Conservation (phyloP, 2,888 invertebrate genomes). For the Prosopocoilus inquinatus region DNA sequence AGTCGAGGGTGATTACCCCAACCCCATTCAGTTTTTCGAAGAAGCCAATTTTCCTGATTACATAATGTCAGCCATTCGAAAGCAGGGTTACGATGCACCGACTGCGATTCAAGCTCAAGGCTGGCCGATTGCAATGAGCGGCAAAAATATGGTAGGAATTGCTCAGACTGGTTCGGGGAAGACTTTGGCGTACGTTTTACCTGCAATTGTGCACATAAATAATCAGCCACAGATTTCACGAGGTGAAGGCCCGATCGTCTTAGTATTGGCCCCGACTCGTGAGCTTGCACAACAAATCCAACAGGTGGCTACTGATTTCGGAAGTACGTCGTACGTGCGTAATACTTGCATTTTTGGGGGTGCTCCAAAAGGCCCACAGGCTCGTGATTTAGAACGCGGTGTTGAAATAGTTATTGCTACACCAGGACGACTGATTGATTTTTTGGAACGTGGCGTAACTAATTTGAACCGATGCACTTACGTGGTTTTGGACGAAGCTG, state of each 20-base stretch:
- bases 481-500: constrained; percentile 75
- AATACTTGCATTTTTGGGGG: constrained; percentile 97
- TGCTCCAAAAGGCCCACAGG: constrained; percentile 93
- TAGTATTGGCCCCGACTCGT: constrained; percentile 86
- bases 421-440: constrained; percentile 93
- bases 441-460: constrained; percentile 69
- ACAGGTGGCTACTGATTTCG: constrained; percentile 90
- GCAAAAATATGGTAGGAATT: constrained; percentile 91
- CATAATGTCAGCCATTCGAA: constrained; percentile 75
- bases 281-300: constrained; percentile 78
- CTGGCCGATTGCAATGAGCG: constrained; percentile 93
- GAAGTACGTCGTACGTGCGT: constrained; percentile 79
- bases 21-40: constrained; percentile 84
- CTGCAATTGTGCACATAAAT: constrained; percentile 93
- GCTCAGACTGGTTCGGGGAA: constrained; percentile 96
- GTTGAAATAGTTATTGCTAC: constrained; percentile 96
- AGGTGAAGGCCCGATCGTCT: constrained; percentile 90
- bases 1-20: constrained; percentile 81
- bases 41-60: constrained; percentile 86
- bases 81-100: constrained; percentile 82
- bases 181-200: constrained; percentile 86
- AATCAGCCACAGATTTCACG: constrained; percentile 81
- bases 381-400: constrained; percentile 79
- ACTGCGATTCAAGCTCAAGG: constrained; percentile 95
- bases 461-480: constrained; percentile 86